Base-by-base conservation (phyloP, 1,140 invertebrate genomes). In the Coenobita brevimanus region DNA sequence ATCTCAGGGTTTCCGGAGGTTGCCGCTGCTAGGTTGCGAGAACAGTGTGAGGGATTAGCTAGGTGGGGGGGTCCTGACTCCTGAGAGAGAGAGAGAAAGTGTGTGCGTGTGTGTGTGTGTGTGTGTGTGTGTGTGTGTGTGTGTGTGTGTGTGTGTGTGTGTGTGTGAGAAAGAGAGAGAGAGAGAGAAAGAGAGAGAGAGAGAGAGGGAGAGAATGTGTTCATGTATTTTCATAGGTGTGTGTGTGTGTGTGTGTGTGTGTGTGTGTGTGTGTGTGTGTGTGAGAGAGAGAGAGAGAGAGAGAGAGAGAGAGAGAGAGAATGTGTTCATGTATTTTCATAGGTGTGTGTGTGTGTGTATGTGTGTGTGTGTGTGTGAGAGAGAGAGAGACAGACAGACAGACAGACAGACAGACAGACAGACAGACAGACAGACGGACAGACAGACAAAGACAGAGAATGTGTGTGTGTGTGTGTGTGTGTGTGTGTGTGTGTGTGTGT, bases 221-320 rank as follows among this genome's bases (percentile, higher is more conserved):
- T n/a, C n/a, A n/a, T n/a, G n/a, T n/a, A n/a, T n/a, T n/a, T n/a
- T n/a, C n/a, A 27, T 15, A 27, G 15, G 64, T 69, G 64, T 15
- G 64, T 69, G 64, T 69, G 64, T 69, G 64, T 30, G 64, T 69
- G 64, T 69, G 64, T 69, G 64, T 75, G 71, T 43, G 71, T 75
- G 71, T 75, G 71, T 75, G 71, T 75, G 71, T 75, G 71, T 75
- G 71, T 75, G 71, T 75, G 71, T 75, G 71, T 75, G 71, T 75
- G 30, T 75, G 71, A 36, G 71, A 36, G 71, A 36, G 43, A 43
- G 43, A 21, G 43, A 21, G 43, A 21, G 43, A 43, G 43, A 21
- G n/a, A 43, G 2, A 21, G 4, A 17, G 62, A 30, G 1, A 30
- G 62, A 3, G n/a, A n/a, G n/a, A n/a, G n/a, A n/a, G n/a, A n/a